Percentiles rank a stretch among this genome's conserved stretches.
These are phyloP conservation scores for Anolis apletophallus DNA, from an alignment of 2,797 vertebrate genomes.

Conservation along the genomic window DNA sequence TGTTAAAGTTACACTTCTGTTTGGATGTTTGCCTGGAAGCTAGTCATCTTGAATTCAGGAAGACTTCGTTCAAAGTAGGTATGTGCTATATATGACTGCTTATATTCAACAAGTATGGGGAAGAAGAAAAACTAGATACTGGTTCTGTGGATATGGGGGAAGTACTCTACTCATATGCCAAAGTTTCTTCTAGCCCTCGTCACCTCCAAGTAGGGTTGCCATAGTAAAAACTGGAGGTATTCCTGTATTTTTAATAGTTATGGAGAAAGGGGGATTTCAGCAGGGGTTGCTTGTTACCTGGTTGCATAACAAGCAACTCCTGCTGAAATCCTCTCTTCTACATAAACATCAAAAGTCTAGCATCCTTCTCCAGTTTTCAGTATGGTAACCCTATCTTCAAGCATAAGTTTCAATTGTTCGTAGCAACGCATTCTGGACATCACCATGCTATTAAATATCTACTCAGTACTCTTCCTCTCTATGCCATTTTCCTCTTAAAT, in stretches of 20 bases:
- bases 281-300: too few relatives aligned
- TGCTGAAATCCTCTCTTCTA: too few relatives aligned
- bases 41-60: background rate
- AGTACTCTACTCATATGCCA: too few relatives aligned
- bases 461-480: background rate
- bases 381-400: background rate
- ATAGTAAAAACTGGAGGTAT: too few relatives aligned
- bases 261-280: too few relatives aligned
- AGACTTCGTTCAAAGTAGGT: background rate
- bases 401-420: background rate
- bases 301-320: too few relatives aligned
- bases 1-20: background rate
- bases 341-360: too few relatives aligned
- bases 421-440: background rate
- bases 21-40: background rate
- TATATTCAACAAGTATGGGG: background rate
- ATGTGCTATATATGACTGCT: background rate
- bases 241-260: too few relatives aligned
- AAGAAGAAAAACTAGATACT: too few relatives aligned
- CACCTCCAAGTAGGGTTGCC: too few relatives aligned
- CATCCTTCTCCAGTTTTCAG: background rate
- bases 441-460: background rate
- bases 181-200: background rate
- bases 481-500: background rate
- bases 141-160: too few relatives aligned